phyloP scores from a whole-genome alignment of 2,797 vertebrate species.

The Macropus fuliginosus region DNA sequence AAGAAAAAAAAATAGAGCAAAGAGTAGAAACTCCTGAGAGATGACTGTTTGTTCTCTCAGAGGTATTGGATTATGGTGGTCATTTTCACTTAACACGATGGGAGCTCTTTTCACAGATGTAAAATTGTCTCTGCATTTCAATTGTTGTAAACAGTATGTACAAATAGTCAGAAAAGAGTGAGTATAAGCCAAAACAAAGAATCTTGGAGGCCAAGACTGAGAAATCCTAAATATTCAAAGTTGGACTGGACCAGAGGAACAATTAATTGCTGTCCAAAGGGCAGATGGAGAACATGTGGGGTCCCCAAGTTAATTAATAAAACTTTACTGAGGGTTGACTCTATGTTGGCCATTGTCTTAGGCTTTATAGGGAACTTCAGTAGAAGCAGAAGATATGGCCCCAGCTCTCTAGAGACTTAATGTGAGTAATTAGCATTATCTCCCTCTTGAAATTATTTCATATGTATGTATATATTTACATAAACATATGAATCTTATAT shows the following conservation, averaged over 20 bases:
- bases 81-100: constrained; percentile 39
- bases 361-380: background rate
- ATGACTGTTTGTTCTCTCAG: background rate
- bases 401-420: background rate
- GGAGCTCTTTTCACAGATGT: constrained; percentile 8
- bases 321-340: background rate
- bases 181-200: constrained; percentile 68
- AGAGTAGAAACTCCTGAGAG: background rate
- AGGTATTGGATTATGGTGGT: background rate
- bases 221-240: constrained; percentile 53
- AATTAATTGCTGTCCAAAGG: constrained; percentile 8
- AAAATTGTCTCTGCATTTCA: constrained; percentile 45
- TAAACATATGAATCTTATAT: background rate
- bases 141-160: constrained; percentile 42
- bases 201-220: constrained; percentile 56
- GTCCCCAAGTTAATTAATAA: background rate
- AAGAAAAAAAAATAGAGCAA: constrained; percentile 15
- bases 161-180: constrained; percentile 26
- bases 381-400: background rate
- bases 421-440: background rate
- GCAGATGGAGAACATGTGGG: constrained; percentile 6
- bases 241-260: background rate
- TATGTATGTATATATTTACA: background rate
- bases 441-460: background rate
- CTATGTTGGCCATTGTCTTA: background rate